Evolutionary conservation across 2,888 invertebrate genomes (phyloP).

Genomic region (Diaphora mendica): DNA sequence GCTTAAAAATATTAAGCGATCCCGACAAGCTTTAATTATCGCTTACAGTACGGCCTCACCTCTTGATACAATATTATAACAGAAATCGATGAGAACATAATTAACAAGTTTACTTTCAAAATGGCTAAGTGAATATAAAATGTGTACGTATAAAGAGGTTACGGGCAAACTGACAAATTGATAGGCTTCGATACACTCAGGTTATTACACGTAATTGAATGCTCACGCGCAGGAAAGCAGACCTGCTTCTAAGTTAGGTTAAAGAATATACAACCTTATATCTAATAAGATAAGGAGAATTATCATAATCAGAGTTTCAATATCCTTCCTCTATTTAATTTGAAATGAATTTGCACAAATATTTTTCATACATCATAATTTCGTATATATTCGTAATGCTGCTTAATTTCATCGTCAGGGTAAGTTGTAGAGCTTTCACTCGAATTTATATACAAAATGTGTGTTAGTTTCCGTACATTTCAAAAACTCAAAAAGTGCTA

Average conservation of each 20-base stretch:
- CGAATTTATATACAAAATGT: too few relatives aligned
- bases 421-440: not conserved
- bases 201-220: conserved; percentile 80
- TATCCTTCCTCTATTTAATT: not conserved
- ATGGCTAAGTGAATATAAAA: conserved; percentile 70
- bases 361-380: not conserved
- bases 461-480: too few relatives aligned
- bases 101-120: conserved; percentile 82
- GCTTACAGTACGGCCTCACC: conserved; percentile 33
- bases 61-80: conserved; percentile 66
- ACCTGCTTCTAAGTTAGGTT: conserved; percentile 13
- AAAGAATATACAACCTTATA: conserved; percentile 35
- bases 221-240: conserved; percentile 67
- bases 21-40: conserved; percentile 27
- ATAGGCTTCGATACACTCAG: conserved; percentile 71
- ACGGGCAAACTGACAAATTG: conserved; percentile 71
- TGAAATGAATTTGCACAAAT: not conserved
- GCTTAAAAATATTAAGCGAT: conserved; percentile 33
- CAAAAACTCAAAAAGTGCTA: too few relatives aligned
- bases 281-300: conserved; percentile 2
- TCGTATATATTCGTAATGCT: not conserved
- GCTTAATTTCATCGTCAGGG: not conserved
- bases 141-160: conserved; percentile 56
- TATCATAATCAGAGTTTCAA: not conserved
- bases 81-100: conserved; percentile 75